Percentiles rank a stretch among this genome's conserved stretches.
These are phyloP conservation scores for Platyrinchus mystaceus DNA, from an alignment of 2,797 vertebrate species.

Conservation along the genomic window DNA sequence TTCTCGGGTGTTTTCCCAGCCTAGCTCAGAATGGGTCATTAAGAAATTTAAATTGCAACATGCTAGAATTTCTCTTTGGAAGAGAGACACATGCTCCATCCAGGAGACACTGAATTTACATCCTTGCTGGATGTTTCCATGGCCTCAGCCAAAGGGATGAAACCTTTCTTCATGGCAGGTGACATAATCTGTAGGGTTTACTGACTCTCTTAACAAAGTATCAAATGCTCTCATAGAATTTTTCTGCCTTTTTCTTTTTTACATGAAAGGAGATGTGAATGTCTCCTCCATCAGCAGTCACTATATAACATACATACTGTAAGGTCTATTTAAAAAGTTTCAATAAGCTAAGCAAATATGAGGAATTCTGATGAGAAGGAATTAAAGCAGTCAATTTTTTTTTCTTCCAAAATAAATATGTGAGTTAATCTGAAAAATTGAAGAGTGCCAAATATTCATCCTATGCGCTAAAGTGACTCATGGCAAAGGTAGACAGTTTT, in stretches of 20 bases:
- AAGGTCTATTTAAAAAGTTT: conserved; percentile 18
- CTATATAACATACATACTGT: not conserved
- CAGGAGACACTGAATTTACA: not conserved
- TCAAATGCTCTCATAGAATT: not conserved
- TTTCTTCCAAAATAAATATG: conserved; percentile 50
- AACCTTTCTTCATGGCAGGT: not conserved
- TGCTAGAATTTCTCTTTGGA: not conserved
- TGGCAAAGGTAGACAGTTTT: conserved; percentile 43
- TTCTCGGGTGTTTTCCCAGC: not conserved
- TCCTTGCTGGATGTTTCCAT: not conserved
- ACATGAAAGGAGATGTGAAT: not conserved
- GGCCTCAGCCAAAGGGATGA: not conserved
- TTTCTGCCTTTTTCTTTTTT: not conserved
- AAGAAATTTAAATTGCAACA: not conserved
- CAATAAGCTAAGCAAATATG: conserved; percentile 30
- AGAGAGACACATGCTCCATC: not conserved
- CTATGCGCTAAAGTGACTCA: conserved; percentile 42
- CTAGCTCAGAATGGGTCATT: not conserved
- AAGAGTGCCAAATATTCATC: conserved; percentile 50
- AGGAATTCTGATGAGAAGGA: conserved; percentile 35
- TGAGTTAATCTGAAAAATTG: not conserved
- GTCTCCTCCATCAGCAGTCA: not conserved
- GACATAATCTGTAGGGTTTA: not conserved
- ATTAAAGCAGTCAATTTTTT: conserved; percentile 11
- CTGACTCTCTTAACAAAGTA: not conserved